Base-by-base conservation (phyloP, 2,888 invertebrate species). In the Chloromyia formosa region DNA sequence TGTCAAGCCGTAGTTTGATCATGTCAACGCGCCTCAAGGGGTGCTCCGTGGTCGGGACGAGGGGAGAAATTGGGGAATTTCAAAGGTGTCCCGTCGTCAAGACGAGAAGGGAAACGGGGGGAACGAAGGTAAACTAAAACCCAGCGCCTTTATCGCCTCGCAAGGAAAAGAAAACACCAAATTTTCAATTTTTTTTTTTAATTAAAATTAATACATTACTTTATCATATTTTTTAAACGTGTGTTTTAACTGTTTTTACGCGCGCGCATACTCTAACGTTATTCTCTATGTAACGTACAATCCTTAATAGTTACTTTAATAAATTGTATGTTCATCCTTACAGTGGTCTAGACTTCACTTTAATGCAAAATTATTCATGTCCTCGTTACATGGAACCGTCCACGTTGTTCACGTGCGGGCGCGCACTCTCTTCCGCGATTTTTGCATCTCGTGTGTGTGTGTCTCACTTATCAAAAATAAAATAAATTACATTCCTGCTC, bases 381-480 rank as follows among this genome's bases (percentile, higher is more conserved):
- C 10, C 3, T n/a, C 14, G 4, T 53, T 16, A 1, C 3, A n/a
- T n/a, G n/a, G n/a, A n/a, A n/a, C n/a, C n/a, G n/a, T n/a, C n/a
- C n/a, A n/a, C n/a, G n/a, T n/a, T n/a, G n/a, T n/a, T n/a, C n/a
- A n/a, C n/a, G n/a, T n/a, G n/a, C n/a, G n/a, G n/a, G n/a, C n/a
- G n/a, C n/a, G n/a, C n/a, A n/a, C 20, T 40, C 45, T 42, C 42
- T 16, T 18, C n/a, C 5, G 9, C 23, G 5, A 42, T 20, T 42
- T 64, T 64, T 18, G 40, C 64, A 64, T 42, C 23, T 64, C 40
- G 45, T 45, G 45, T 42, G 40, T 45, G 64, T 18, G 23, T 64
- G n/a, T n/a, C n/a, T n/a, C n/a, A n/a, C 64, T 64, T 64, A 64
- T 64, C 64, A 64, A 64, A 64, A 64, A 64, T 64, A 64, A 64